These are phyloP conservation scores for Drosophila parthenogenetica DNA, from an alignment of 2,888 invertebrate genomes.

Conservation along the genomic window DNA sequence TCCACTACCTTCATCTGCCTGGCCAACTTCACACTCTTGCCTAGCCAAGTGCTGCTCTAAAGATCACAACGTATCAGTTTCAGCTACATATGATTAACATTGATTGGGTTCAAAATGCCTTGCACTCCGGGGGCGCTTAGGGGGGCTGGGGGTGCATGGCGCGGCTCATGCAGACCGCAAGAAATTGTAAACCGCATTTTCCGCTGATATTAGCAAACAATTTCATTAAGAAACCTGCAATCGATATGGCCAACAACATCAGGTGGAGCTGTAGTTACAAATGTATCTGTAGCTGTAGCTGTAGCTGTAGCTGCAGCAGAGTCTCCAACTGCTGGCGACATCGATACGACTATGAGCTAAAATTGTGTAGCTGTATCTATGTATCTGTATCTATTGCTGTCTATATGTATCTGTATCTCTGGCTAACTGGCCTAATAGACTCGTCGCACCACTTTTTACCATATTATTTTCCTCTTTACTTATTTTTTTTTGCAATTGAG, in stretches of 20 bases:
- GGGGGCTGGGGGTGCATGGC: too few relatives aligned
- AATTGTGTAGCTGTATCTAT: slow-evolving; percentile 9
- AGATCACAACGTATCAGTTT: slow-evolving; percentile 47
- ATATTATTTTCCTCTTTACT: background rate
- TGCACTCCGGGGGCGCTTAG: background rate
- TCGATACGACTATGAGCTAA: too few relatives aligned
- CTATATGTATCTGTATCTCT: too few relatives aligned
- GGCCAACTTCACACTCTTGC: slow-evolving; percentile 5
- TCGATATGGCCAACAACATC: slow-evolving; percentile 67
- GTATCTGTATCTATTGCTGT: background rate
- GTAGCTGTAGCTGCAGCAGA: slow-evolving; percentile 2
- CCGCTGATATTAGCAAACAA: slow-evolving; percentile 80
- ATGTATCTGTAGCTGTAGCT: slow-evolving; percentile 48
- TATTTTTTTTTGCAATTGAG: slow-evolving; percentile 64
- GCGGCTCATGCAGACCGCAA: slow-evolving; percentile 30
- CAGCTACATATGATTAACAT: slow-evolving; percentile 51
- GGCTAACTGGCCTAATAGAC: slow-evolving; percentile 65
- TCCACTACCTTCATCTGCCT: background rate
- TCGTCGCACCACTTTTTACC: slow-evolving; percentile 62
- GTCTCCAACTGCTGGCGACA: too few relatives aligned
- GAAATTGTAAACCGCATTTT: slow-evolving; percentile 76
- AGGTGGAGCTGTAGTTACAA: slow-evolving; percentile 56
- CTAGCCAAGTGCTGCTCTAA: slow-evolving; percentile 9
- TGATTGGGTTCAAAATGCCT: slow-evolving; percentile 58
- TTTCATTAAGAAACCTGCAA: slow-evolving; percentile 79